phyloP scores from a whole-genome alignment of 2,797 vertebrate species.

The Halcyon chelicuti region DNA sequence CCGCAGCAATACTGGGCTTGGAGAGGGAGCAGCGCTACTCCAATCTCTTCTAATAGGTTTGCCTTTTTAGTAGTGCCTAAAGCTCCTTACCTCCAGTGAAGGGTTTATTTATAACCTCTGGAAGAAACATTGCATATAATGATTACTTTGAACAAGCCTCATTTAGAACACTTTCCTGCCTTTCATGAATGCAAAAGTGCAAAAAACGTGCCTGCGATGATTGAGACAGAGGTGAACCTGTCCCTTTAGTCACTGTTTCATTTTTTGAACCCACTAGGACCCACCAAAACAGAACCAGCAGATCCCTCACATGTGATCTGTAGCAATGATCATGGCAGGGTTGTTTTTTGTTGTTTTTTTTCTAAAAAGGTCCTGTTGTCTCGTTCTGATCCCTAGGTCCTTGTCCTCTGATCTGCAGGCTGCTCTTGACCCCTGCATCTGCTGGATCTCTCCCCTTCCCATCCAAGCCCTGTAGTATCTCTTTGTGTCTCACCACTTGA shows the following conservation, averaged over 20 bases:
- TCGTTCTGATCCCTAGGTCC: neutral
- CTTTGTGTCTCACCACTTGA: neutral
- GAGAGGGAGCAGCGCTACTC: neutral
- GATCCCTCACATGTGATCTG: neutral
- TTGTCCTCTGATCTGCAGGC: neutral
- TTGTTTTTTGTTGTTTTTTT: neutral
- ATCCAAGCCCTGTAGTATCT: neutral
- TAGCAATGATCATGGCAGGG: neutral
- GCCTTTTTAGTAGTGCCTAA: slow-evolving; percentile 23
- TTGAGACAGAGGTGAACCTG: neutral
- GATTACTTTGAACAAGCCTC: neutral
- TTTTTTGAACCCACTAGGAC: neutral
- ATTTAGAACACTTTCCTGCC: neutral
- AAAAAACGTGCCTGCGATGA: neutral
- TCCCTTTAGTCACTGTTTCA: neutral
- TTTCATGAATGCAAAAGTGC: neutral
- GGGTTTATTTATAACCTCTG: slow-evolving; percentile 57
- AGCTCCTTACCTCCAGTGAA: slow-evolving; percentile 52
- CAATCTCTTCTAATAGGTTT: slow-evolving; percentile 60
- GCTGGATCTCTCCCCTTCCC: neutral
- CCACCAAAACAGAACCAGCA: neutral
- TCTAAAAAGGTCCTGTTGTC: neutral
- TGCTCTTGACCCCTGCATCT: neutral
- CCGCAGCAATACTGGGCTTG: neutral
- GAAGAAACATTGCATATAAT: neutral